Conservation (phyloP, 2,797 vertebrate genomes). For the Paedocypris micromegethes region DNA sequence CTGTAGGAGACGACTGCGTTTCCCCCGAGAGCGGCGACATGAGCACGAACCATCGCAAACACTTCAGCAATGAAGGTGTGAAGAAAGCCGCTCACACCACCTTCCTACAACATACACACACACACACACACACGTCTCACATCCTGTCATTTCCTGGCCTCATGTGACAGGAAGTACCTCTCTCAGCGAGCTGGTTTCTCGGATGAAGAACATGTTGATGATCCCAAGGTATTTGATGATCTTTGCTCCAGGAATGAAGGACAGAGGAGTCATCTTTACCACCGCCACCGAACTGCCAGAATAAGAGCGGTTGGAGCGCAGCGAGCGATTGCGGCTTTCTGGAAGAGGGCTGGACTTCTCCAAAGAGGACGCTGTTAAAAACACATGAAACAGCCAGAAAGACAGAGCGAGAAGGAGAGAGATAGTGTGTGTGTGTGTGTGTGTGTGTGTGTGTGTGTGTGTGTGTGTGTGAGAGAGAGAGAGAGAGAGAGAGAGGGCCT, state of each 20-base stretch:
- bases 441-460: too few species aligned
- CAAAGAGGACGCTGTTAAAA: slow-evolving; percentile 75
- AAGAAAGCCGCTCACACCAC: slow-evolving; percentile 95
- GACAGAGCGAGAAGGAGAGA: slow-evolving; percentile 12
- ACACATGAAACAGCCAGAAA: neutral
- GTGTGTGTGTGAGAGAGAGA: slow-evolving; percentile 9
- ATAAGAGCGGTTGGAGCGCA: slow-evolving; percentile 74
- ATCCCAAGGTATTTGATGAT: slow-evolving; percentile 96
- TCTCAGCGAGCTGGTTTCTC: slow-evolving; percentile 93
- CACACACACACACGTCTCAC: too few species aligned
- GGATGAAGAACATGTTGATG: slow-evolving; percentile 99
- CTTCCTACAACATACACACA: slow-evolving; percentile 71
- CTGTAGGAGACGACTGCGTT: slow-evolving; percentile 97
- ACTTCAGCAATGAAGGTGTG: slow-evolving; percentile 96
- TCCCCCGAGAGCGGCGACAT: slow-evolving; percentile 93
- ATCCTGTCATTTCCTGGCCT: too few species aligned
- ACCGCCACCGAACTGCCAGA: slow-evolving; percentile 78
- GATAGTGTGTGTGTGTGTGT: neutral
- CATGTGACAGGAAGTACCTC: slow-evolving; percentile 71
- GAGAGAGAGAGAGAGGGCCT: slow-evolving; percentile 34
- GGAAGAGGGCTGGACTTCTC: slow-evolving; percentile 86
- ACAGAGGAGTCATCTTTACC: slow-evolving; percentile 97
- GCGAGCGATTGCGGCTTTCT: slow-evolving; percentile 79
- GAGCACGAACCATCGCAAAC: slow-evolving; percentile 96
- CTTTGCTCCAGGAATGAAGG: slow-evolving; percentile 90